Evolutionary conservation across 1,140 invertebrate species (phyloP).

Genomic region (Listronotus bonariensis): DNA sequence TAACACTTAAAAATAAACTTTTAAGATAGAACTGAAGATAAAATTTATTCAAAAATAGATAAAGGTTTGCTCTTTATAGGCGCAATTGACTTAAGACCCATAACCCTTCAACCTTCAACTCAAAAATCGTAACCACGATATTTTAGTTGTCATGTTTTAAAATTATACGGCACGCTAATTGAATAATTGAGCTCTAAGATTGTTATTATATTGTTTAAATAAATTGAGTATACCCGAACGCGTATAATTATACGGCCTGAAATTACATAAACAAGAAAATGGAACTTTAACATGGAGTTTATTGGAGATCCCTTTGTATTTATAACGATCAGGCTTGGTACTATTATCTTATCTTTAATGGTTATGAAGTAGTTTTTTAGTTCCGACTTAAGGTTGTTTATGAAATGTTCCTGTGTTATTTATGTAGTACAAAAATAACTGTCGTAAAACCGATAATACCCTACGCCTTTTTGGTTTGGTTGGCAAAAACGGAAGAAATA

Average conservation of each 20-base stretch:
- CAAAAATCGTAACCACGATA: constrained; percentile 6
- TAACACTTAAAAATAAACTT: too few relatives aligned
- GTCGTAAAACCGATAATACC: too few relatives aligned
- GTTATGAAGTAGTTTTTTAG: too few relatives aligned
- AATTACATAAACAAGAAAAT: constrained; percentile 10
- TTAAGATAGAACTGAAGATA: too few relatives aligned
- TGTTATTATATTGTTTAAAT: constrained; percentile 21
- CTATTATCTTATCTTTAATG: too few relatives aligned
- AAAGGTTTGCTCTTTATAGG: neutral
- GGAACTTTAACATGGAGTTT: constrained; percentile 14
- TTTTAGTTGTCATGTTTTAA: constrained; percentile 10
- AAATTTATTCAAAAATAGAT: too few relatives aligned
- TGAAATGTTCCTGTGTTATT: too few relatives aligned
- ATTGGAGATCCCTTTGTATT: neutral
- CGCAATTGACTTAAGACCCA: constrained; percentile 13
- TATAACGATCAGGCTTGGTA: too few relatives aligned
- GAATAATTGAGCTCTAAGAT: constrained; percentile 13
- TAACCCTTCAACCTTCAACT: constrained; percentile 1
- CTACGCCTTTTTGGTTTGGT: too few relatives aligned
- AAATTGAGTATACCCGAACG: constrained; percentile 8
- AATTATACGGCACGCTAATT: constrained; percentile 14
- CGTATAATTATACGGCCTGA: constrained; percentile 9
- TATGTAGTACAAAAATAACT: too few relatives aligned
- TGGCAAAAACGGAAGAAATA: too few relatives aligned
- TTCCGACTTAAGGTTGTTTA: too few relatives aligned